A percentile compares a stretch with the other conserved stretches of the same genome.
Conservation (phyloP, 2,113 vertebrate genomes). For the Hippocampus mohnikei region DNA sequence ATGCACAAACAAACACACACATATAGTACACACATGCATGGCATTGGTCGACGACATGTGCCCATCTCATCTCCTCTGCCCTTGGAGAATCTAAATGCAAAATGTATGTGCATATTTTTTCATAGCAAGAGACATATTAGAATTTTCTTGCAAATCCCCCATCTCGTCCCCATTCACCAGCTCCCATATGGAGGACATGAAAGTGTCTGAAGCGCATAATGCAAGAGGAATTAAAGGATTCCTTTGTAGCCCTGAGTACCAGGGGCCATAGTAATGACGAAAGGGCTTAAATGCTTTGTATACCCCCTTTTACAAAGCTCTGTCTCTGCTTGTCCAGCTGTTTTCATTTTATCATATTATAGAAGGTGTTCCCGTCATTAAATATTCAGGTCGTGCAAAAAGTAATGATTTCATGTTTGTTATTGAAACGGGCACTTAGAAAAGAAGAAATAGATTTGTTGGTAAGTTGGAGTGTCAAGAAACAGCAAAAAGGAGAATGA, state of each 20-base stretch:
- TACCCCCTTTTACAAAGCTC: constrained; percentile 41
- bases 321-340: constrained; percentile 46
- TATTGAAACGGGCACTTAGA: constrained; percentile 44
- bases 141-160: constrained; percentile 78
- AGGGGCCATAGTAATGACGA: constrained; percentile 87
- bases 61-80: constrained; percentile 86
- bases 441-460: constrained; percentile 21
- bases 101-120: constrained; percentile 99
- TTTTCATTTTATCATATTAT: constrained; percentile 54
- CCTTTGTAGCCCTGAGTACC: constrained; percentile 84
- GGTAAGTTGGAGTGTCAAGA: constrained; percentile 20
- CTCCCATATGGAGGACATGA: constrained; percentile 82
- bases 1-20: constrained; percentile 75
- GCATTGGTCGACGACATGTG: constrained; percentile 77
- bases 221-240: constrained; percentile 91
- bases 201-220: constrained; percentile 97
- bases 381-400: constrained; percentile 54
- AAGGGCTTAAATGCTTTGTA: constrained; percentile 83
- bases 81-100: constrained; percentile 92
- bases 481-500: background rate
- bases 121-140: constrained; percentile 90
- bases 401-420: constrained; percentile 50
- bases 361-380: constrained; percentile 58
- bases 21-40: constrained; percentile 72
- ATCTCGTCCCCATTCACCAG: constrained; percentile 62